These are phyloP conservation scores for Babylonia areolata DNA, from an alignment of 1,140 invertebrate genomes.

Conservation along the genomic window DNA sequence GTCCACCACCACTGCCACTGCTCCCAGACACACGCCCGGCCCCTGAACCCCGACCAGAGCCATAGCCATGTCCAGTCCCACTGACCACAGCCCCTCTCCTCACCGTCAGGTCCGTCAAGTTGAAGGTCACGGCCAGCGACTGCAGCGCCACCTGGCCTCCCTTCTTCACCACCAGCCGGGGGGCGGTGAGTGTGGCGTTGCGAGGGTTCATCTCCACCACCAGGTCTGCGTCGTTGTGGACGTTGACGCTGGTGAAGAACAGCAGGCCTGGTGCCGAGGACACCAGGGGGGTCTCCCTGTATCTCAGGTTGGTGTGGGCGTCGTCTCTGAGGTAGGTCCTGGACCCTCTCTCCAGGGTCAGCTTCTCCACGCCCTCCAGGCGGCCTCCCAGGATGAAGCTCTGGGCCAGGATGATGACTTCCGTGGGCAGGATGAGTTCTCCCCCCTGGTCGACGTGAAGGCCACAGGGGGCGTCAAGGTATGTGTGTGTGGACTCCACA, in stretches of 20 bases:
- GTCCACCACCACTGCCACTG: slow-evolving; percentile 55
- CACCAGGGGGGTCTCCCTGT: slow-evolving; percentile 12
- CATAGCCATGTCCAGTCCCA: slow-evolving; percentile 58
- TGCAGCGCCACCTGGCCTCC: slow-evolving; percentile 48
- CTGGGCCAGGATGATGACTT: slow-evolving; percentile 53
- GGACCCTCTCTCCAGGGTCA: slow-evolving; percentile 58
- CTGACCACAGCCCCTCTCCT: slow-evolving; percentile 52
- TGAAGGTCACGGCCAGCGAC: slow-evolving; percentile 44
- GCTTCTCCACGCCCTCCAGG: slow-evolving; percentile 60
- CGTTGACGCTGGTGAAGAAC: slow-evolving; percentile 45
- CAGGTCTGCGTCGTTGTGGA: slow-evolving; percentile 58
- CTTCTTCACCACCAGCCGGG: slow-evolving; percentile 52
- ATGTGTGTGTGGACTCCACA: slow-evolving; percentile 66
- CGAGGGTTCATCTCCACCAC: slow-evolving; percentile 49
- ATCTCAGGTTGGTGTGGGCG: slow-evolving; percentile 51
- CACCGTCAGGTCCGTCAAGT: slow-evolving; percentile 47
- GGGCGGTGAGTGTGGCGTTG: slow-evolving; percentile 45
- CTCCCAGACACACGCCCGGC: slow-evolving; percentile 38
- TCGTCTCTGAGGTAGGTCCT: slow-evolving; percentile 50
- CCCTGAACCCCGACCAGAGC: slow-evolving; percentile 47
- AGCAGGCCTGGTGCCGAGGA: slow-evolving; percentile 52
- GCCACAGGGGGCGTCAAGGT: slow-evolving; percentile 65
- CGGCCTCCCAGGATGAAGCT: slow-evolving; percentile 58
- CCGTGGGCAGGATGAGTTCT: slow-evolving; percentile 63
- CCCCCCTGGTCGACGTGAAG: slow-evolving; percentile 63